Percentiles rank a stretch among this genome's conserved stretches.
Conservation (phyloP, 2,797 vertebrate genomes). For the Cirrhinus molitorella region DNA sequence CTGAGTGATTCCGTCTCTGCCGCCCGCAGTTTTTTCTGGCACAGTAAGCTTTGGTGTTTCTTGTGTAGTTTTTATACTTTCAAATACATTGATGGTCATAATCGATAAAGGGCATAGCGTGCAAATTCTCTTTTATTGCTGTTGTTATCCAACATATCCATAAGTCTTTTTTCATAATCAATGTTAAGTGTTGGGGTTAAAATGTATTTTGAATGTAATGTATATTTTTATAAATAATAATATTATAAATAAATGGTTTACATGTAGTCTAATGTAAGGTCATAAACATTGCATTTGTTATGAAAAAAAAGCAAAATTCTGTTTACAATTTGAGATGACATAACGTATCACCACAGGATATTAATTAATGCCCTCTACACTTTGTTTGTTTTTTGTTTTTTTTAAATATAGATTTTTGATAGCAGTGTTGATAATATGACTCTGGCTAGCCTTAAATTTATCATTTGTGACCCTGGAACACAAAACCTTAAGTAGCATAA, state of each 20-base stretch:
- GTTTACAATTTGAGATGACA: not conserved
- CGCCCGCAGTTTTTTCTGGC: constrained; percentile 1
- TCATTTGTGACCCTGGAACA: too few relatives aligned
- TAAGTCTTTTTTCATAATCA: not conserved
- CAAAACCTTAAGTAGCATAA: too few relatives aligned
- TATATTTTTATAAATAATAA: too few relatives aligned
- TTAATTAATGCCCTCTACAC: not conserved
- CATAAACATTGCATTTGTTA: not conserved
- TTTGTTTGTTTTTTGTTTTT: too few relatives aligned
- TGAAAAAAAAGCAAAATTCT: not conserved
- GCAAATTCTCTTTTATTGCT: not conserved
- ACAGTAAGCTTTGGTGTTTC: not conserved
- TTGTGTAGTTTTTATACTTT: not conserved
- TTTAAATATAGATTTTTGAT: not conserved
- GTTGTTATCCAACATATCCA: not conserved
- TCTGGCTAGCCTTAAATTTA: not conserved
- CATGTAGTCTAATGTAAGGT: not conserved
- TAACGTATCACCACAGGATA: not conserved
- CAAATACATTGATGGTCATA: not conserved
- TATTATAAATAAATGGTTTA: not conserved
- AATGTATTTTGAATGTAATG: not conserved
- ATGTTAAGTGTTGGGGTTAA: not conserved
- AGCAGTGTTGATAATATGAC: not conserved
- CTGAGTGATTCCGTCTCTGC: not conserved
- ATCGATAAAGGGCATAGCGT: not conserved